Evolutionary conservation across 2,797 vertebrate species (phyloP).

Genomic region (Heliangelus exortis): DNA sequence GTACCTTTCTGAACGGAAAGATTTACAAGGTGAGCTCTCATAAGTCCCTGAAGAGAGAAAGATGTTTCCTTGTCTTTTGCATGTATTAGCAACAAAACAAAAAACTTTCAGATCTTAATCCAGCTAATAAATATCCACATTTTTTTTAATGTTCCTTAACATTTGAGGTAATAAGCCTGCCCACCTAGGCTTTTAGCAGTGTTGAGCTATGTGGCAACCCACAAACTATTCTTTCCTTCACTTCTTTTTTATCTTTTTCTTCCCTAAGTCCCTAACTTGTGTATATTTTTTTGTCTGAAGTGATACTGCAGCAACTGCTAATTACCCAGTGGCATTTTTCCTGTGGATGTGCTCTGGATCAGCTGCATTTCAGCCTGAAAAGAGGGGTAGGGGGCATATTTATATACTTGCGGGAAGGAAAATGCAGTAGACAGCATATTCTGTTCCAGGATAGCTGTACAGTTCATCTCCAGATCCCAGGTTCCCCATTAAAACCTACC

Average conservation of each 20-base stretch:
- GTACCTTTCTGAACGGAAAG: background rate
- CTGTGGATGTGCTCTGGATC: conserved; percentile 21
- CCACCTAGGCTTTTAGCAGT: background rate
- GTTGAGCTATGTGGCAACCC: background rate
- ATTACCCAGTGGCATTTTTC: background rate
- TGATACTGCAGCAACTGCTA: conserved; percentile 31
- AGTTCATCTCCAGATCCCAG: conserved; percentile 52
- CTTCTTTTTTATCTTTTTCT: background rate
- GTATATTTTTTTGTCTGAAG: background rate
- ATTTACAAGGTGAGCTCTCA: conserved; percentile 48
- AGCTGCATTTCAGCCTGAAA: conserved; percentile 41
- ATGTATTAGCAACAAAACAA: background rate
- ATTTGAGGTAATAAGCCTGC: background rate
- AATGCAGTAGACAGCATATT: conserved; percentile 58
- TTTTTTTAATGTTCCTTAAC: background rate
- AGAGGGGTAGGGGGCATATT: background rate
- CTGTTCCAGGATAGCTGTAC: conserved; percentile 30
- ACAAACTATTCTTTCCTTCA: background rate
- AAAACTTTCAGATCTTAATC: conserved; percentile 49
- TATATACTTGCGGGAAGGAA: conserved; percentile 6
- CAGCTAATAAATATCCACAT: background rate
- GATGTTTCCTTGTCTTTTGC: background rate
- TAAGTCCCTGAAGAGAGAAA: conserved; percentile 8
- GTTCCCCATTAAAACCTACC: conserved; percentile 34
- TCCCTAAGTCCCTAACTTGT: background rate